These are phyloP conservation scores for Leucophenga varia DNA, from an alignment of 1,140 invertebrate species.

Conservation along the genomic window DNA sequence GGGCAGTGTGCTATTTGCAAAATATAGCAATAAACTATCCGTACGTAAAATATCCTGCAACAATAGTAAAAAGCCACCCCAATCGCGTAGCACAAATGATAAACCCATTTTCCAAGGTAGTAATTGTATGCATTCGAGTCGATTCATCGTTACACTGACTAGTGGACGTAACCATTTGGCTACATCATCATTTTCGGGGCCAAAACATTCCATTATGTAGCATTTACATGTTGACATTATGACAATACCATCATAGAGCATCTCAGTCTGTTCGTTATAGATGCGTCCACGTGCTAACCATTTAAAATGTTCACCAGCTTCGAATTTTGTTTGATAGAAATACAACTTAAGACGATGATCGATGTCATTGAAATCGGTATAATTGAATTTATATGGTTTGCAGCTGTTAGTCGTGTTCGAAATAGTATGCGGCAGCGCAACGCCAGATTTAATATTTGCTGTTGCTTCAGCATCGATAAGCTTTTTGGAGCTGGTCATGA, in stretches of 20 bases:
- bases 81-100: slow-evolving; percentile 29
- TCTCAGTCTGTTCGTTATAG: slow-evolving; percentile 47
- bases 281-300: slow-evolving; percentile 60
- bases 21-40: slow-evolving; percentile 37
- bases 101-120: slow-evolving; percentile 51
- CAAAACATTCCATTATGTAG: slow-evolving; percentile 60
- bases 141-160: slow-evolving; percentile 28
- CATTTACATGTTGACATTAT: slow-evolving; percentile 61
- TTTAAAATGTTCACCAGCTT: slow-evolving; percentile 60
- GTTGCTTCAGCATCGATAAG: slow-evolving; percentile 26
- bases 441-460: slow-evolving; percentile 9
- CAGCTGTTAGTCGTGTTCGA: neutral
- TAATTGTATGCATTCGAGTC: slow-evolving; percentile 29
- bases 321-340: slow-evolving; percentile 61
- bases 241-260: slow-evolving; percentile 58
- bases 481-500: slow-evolving; percentile 50
- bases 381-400: slow-evolving; percentile 60
- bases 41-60: slow-evolving; percentile 44
- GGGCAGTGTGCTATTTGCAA: slow-evolving; percentile 51
- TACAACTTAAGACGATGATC: slow-evolving; percentile 64
- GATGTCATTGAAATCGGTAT: slow-evolving; percentile 59
- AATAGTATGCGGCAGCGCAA: neutral
- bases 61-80: slow-evolving; percentile 36
- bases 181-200: slow-evolving; percentile 56
- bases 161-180: slow-evolving; percentile 45